phyloP scores from a whole-genome alignment of 1,140 invertebrate species.

The Macrobrachium rosenbergii region DNA sequence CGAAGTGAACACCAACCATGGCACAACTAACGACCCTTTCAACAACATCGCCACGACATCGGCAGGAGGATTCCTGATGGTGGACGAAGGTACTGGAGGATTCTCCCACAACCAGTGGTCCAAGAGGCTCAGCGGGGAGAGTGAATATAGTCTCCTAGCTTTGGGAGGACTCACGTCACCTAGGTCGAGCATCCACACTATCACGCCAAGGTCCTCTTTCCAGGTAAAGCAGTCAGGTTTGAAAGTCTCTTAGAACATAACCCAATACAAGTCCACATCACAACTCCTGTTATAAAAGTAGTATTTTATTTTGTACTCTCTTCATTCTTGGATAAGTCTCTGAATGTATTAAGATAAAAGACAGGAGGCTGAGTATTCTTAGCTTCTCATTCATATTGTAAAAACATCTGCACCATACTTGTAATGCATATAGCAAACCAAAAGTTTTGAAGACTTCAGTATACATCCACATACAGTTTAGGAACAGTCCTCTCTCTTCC shows the following conservation, averaged over 20 bases:
- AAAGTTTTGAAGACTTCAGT: too few relatives aligned
- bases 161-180: constrained; percentile 69
- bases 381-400: too few relatives aligned
- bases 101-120: constrained; percentile 19
- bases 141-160: constrained; percentile 47
- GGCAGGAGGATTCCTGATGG: constrained; percentile 40
- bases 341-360: too few relatives aligned
- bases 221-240: constrained; percentile 32
- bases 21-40: not conserved
- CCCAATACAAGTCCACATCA: not conserved
- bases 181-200: constrained; percentile 74
- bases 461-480: too few relatives aligned
- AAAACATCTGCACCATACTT: too few relatives aligned
- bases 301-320: too few relatives aligned
- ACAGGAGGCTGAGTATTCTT: too few relatives aligned
- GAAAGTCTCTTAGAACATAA: not conserved
- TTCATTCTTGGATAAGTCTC: too few relatives aligned
- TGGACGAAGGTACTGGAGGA: constrained; percentile 15
- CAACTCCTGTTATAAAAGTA: not conserved
- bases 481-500: too few relatives aligned
- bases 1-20: too few relatives aligned
- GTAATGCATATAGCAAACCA: too few relatives aligned
- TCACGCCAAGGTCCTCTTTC: constrained; percentile 63
- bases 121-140: constrained; percentile 67
- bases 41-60: constrained; percentile 19